Percentiles rank a stretch among this genome's conserved stretches.
Evolutionary conservation across 2,113 vertebrate species (phyloP).

Genomic region (Cyprinus carpio): DNA sequence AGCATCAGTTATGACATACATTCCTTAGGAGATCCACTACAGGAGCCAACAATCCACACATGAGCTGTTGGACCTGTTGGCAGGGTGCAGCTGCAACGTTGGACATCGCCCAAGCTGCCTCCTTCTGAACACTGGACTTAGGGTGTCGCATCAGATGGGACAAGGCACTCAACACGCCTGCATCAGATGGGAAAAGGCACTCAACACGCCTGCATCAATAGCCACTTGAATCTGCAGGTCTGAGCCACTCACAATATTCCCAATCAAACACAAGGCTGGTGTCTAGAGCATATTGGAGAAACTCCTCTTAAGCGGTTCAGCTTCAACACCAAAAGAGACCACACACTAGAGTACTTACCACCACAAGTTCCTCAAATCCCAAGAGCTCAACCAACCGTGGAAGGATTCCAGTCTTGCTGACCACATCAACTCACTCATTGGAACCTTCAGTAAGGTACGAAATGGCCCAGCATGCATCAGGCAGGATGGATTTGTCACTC

Average conservation of each 20-base stretch:
- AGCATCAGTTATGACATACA: slow-evolving; percentile 67
- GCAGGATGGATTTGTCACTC: slow-evolving; percentile 80
- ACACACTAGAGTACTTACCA: slow-evolving; percentile 71
- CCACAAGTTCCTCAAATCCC: slow-evolving; percentile 73
- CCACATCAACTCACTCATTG: slow-evolving; percentile 82
- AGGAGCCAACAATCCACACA: slow-evolving; percentile 75
- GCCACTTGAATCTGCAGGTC: slow-evolving; percentile 87
- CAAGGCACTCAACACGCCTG: slow-evolving; percentile 75
- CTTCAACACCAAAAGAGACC: neutral
- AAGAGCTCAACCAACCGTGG: slow-evolving; percentile 81
- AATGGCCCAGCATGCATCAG: slow-evolving; percentile 88
- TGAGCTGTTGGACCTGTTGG: slow-evolving; percentile 87
- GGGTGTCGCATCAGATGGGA: slow-evolving; percentile 78
- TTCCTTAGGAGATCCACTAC: slow-evolving; percentile 80
- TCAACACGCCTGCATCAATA: slow-evolving; percentile 79
- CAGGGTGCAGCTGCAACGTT: slow-evolving; percentile 87
- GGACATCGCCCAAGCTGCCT: slow-evolving; percentile 85
- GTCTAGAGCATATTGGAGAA: slow-evolving; percentile 71
- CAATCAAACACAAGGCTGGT: slow-evolving; percentile 83
- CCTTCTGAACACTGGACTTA: slow-evolving; percentile 82
- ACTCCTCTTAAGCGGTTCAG: neutral
- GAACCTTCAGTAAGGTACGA: slow-evolving; percentile 87
- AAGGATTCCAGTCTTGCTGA: slow-evolving; percentile 82
- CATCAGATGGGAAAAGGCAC: slow-evolving; percentile 72
- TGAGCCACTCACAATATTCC: slow-evolving; percentile 88